These are phyloP conservation scores for Diorhabda sublineata DNA, from an alignment of 1,140 invertebrate species.

Conservation along the genomic window DNA sequence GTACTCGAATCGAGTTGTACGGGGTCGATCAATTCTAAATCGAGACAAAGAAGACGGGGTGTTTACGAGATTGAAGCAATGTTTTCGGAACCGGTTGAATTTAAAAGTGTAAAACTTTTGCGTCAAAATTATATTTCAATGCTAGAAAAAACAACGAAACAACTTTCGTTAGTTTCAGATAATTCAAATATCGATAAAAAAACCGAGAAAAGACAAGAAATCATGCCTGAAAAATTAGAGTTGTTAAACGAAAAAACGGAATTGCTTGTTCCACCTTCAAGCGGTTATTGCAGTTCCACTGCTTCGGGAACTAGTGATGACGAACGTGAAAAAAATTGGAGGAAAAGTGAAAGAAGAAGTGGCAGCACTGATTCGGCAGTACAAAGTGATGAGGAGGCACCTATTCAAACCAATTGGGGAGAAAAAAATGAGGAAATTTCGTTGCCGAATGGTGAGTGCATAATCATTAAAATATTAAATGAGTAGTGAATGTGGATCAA, in stretches of 20 bases:
- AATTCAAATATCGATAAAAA: not conserved
- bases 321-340: constrained; percentile 32
- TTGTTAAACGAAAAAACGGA: constrained; percentile 17
- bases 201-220: constrained; percentile 6
- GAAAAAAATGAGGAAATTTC: constrained; percentile 21
- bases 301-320: constrained; percentile 43
- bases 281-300: constrained; percentile 41
- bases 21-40: constrained; percentile 9
- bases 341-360: constrained; percentile 43
- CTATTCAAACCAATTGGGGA: constrained; percentile 33
- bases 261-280: constrained; percentile 34
- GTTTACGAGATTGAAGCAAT: constrained; percentile 30
- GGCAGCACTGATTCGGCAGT: constrained; percentile 55
- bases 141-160: constrained; percentile 30
- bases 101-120: constrained; percentile 39
- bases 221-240: constrained; percentile 7
- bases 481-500: too few species aligned
- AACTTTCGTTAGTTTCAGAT: not conserved
- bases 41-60: constrained; percentile 35
- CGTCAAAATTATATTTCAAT: constrained; percentile 38
- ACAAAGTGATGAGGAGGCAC: constrained; percentile 51
- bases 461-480: too few species aligned
- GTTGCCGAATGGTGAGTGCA: too few species aligned
- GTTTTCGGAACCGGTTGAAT: constrained; percentile 21
- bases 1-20: constrained; percentile 11